Conservation (phyloP, 2,888 invertebrate species). For the Trichopria drosophilae region DNA sequence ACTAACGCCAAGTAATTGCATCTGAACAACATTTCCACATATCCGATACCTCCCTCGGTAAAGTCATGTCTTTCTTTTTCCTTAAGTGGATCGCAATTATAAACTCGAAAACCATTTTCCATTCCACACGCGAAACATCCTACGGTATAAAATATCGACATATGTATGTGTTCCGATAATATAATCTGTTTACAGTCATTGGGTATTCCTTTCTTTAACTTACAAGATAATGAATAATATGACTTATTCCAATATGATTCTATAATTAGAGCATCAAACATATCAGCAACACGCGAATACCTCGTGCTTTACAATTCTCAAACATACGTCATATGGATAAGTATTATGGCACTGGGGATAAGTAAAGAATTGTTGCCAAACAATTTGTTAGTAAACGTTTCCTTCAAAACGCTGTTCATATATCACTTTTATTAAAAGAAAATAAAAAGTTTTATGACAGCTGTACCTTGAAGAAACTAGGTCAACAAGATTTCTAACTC, state of each 20-base stretch:
- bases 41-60: slow-evolving; percentile 87
- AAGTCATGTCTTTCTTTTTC: slow-evolving; percentile 96
- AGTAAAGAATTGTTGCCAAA: too few relatives aligned
- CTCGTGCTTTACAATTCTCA: slow-evolving; percentile 6
- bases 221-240: slow-evolving; percentile 4
- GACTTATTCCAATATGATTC: slow-evolving; percentile 8
- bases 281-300: slow-evolving; percentile 11
- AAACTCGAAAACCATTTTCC: slow-evolving; percentile 94
- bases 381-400: too few relatives aligned
- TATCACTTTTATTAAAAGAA: too few relatives aligned
- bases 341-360: too few relatives aligned
- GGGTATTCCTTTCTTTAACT: slow-evolving; percentile 19
- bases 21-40: slow-evolving; percentile 96
- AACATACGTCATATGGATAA: slow-evolving; percentile 6
- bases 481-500: too few relatives aligned
- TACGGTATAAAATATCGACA: slow-evolving; percentile 56
- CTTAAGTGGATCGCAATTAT: slow-evolving; percentile 95
- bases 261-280: slow-evolving; percentile 25
- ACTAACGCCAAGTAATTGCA: slow-evolving; percentile 97
- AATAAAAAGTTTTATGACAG: too few relatives aligned
- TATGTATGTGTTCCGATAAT: slow-evolving; percentile 34
- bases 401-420: too few relatives aligned
- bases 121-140: slow-evolving; percentile 98
- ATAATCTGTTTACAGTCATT: slow-evolving; percentile 37
- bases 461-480: too few relatives aligned